Evolutionary conservation across 1,140 invertebrate species (phyloP).

Genomic region (Argopecten irradians): DNA sequence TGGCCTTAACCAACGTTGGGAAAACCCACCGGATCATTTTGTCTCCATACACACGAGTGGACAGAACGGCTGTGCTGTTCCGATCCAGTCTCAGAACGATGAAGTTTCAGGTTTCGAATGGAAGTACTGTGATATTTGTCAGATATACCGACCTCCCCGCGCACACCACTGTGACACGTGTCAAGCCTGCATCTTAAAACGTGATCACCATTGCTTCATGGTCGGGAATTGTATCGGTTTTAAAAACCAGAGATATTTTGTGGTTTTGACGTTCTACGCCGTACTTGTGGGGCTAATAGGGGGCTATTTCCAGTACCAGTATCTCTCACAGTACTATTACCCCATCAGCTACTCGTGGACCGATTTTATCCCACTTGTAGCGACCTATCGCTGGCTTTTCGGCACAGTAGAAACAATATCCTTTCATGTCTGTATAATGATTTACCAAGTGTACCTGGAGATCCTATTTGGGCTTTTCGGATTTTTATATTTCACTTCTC

Average conservation of each 20-base stretch:
- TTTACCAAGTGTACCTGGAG: constrained; percentile 56
- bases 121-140: constrained; percentile 53
- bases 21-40: constrained; percentile 54
- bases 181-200: constrained; percentile 87
- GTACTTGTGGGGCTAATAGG: constrained; percentile 42
- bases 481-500: constrained; percentile 56
- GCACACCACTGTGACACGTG: constrained; percentile 61
- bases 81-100: background rate
- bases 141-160: constrained; percentile 54
- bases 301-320: constrained; percentile 47
- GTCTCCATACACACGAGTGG: background rate
- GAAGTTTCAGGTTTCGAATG: constrained; percentile 45
- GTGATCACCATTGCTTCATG: constrained; percentile 97
- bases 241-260: constrained; percentile 92
- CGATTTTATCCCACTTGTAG: constrained; percentile 49
- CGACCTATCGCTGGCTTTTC: constrained; percentile 41
- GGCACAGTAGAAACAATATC: constrained; percentile 30
- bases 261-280: constrained; percentile 87
- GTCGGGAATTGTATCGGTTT: constrained; percentile 93
- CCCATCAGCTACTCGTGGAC: constrained; percentile 36
- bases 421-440: constrained; percentile 41
- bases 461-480: constrained; percentile 49
- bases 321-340: constrained; percentile 43
- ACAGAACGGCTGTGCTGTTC: background rate
- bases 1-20: constrained; percentile 19